These are phyloP conservation scores for Brachionus plicatilis DNA, from an alignment of 1,140 invertebrate genomes.

Conservation along the genomic window DNA sequence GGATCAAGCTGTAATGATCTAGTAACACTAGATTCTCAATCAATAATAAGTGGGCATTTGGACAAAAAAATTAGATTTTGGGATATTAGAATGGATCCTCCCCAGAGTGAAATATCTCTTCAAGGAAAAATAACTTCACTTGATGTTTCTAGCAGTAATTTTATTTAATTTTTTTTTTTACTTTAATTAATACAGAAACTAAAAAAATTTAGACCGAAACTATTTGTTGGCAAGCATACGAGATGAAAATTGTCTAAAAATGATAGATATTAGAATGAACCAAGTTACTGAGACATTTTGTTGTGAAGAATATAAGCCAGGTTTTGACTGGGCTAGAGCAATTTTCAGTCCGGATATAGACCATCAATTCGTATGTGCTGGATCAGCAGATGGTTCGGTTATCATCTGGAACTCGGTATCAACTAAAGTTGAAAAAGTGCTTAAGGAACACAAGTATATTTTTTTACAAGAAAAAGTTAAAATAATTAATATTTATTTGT, in stretches of 20 bases:
- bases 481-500: background rate
- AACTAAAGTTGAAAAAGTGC: constrained; percentile 68
- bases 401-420: constrained; percentile 82
- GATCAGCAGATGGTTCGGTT: constrained; percentile 79
- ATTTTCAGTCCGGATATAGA: constrained; percentile 79
- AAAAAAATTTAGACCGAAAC: constrained; percentile 67
- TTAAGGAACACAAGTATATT: constrained; percentile 81
- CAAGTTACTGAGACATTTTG: constrained; percentile 79
- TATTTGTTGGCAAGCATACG: constrained; percentile 81
- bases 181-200: background rate
- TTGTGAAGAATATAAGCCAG: constrained; percentile 86
- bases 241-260: constrained; percentile 80
- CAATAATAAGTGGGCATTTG: constrained; percentile 90
- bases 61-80: constrained; percentile 93
- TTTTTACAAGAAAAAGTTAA: background rate
- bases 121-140: constrained; percentile 91
- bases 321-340: constrained; percentile 84
- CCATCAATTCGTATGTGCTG: constrained; percentile 72
- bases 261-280: constrained; percentile 88
- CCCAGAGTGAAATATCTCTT: constrained; percentile 71
- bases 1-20: constrained; percentile 93
- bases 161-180: background rate
- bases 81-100: constrained; percentile 68
- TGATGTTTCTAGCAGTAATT: constrained; percentile 76
- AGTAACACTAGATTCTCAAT: constrained; percentile 77